Conservation (phyloP, 30 jellyfish, hydroid and myxozoan genomes). For the Rhopilema esculentum region DNA sequence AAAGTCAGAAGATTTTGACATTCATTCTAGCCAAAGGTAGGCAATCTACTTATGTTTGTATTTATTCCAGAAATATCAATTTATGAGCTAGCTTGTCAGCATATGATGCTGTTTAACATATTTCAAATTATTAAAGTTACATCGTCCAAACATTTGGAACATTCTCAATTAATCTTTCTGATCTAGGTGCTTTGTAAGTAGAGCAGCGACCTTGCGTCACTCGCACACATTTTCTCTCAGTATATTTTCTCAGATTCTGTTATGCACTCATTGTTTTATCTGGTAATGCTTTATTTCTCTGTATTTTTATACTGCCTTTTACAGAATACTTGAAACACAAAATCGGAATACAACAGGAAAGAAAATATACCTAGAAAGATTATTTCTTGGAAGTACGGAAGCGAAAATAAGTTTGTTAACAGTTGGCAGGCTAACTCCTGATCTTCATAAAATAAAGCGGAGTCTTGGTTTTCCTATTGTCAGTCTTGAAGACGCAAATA, state of each 20-base stretch:
- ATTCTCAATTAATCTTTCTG: too few relatives aligned
- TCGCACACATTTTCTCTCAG: too few relatives aligned
- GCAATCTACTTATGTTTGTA: neutral
- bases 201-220: too few relatives aligned
- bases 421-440: constrained; percentile 79
- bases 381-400: constrained; percentile 56
- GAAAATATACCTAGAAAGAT: constrained; percentile 66
- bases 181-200: too few relatives aligned
- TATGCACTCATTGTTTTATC: too few relatives aligned
- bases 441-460: constrained; percentile 62
- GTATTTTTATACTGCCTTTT: neutral
- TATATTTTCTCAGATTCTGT: too few relatives aligned
- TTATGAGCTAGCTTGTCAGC: too few relatives aligned
- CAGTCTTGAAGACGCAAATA: constrained; percentile 91
- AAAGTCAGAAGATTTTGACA: constrained; percentile 51
- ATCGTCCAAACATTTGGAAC: too few relatives aligned
- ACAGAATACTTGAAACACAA: constrained; percentile 39
- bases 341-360: constrained; percentile 41
- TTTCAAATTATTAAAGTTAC: too few relatives aligned
- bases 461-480: constrained; percentile 79
- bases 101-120: too few relatives aligned
- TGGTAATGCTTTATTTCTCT: neutral
- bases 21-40: constrained; percentile 68
- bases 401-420: constrained; percentile 68
- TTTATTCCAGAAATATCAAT: too few relatives aligned